Evolutionary conservation across 2,888 invertebrate species (phyloP).

Genomic region (Quadroppia sp.): DNA sequence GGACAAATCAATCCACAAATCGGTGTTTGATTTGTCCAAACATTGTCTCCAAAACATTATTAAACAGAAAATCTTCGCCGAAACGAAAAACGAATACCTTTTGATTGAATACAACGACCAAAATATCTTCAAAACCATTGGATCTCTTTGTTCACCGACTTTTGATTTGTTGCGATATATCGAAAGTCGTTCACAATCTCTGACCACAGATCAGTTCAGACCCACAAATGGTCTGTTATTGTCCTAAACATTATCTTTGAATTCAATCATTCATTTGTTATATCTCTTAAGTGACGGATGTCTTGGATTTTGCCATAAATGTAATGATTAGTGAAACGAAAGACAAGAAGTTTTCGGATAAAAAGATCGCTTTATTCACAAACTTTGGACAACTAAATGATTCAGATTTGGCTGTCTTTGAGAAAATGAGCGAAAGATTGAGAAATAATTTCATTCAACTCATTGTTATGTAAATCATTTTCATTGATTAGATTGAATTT

Average conservation of each 20-base stretch:
- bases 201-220: no score
- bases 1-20: background rate
- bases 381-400: background rate
- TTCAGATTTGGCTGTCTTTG: background rate
- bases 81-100: slow-evolving; percentile 17
- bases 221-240: background rate
- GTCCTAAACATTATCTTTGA: background rate
- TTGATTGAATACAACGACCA: background rate
- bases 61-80: slow-evolving; percentile 14
- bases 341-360: background rate
- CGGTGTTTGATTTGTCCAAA: background rate
- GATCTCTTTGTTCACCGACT: background rate
- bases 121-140: background rate
- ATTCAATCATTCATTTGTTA: background rate
- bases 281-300: slow-evolving; percentile 11
- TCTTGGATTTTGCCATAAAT: background rate
- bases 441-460: background rate
- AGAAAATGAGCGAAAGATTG: background rate
- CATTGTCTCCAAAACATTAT: background rate
- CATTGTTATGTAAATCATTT: background rate
- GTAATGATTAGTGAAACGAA: background rate
- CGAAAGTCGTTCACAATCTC: no score
- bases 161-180: slow-evolving; percentile 1
- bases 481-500: no score
- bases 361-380: background rate